A percentile compares a stretch with the other conserved stretches of the same genome.
Conservation (phyloP, 2,888 invertebrate genomes). For the Ophioninae sp. region DNA sequence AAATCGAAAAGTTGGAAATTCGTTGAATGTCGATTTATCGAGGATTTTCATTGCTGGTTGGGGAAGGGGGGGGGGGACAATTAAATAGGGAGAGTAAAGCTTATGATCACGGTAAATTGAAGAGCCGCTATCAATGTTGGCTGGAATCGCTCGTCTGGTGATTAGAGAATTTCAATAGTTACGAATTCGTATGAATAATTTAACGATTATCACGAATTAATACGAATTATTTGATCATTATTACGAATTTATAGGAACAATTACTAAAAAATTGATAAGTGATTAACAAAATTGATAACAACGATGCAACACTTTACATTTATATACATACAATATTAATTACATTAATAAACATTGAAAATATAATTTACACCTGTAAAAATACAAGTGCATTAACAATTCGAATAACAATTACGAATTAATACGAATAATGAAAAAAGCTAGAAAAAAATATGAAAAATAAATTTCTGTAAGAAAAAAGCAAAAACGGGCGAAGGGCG, state of each 20-base stretch:
- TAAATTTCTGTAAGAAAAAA: conserved; percentile 39
- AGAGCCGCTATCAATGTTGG: no score
- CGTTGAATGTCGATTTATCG: no score
- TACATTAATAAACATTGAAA: not conserved
- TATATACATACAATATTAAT: no score
- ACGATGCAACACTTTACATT: no score
- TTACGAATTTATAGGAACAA: not conserved
- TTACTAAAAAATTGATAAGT: no score
- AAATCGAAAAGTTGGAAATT: not conserved
- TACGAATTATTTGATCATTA: not conserved
- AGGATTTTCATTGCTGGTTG: no score
- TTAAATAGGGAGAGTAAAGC: no score
- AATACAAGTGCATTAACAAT: not conserved
- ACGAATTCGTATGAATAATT: not conserved
- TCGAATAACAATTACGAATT: not conserved
- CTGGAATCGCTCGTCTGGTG: no score
- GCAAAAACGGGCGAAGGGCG: not conserved
- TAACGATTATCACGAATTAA: not conserved
- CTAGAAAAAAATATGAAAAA: not conserved
- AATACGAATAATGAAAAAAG: not conserved
- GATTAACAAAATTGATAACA: no score
- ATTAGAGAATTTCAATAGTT: not conserved
- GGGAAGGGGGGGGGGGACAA: no score
- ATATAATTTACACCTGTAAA: no score
- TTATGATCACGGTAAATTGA: no score